phyloP scores from a whole-genome alignment of 2,888 invertebrate species.

The Schrankia costaestrigalis region DNA sequence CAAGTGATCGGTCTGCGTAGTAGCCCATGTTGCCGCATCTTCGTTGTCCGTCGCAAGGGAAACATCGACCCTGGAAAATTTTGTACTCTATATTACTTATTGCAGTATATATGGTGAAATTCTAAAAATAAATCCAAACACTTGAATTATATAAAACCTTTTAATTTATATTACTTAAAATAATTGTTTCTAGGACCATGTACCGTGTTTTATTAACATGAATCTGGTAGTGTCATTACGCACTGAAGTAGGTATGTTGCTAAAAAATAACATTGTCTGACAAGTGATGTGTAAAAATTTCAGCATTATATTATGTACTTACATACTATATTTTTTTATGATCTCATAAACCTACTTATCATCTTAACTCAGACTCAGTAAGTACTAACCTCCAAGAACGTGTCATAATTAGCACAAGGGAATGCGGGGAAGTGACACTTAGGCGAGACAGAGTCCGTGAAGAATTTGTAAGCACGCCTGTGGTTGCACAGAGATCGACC shows the following conservation, averaged over 20 bases:
- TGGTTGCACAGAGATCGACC: slow-evolving; percentile 96
- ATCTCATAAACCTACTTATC: background rate
- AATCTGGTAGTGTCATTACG: too few species aligned
- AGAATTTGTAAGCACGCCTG: slow-evolving; percentile 94
- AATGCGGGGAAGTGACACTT: slow-evolving; percentile 96
- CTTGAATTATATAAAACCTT: too few species aligned
- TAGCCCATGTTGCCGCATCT: slow-evolving; percentile 96
- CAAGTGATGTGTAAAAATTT: too few species aligned
- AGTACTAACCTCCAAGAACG: slow-evolving; percentile 84
- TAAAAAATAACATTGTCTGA: too few species aligned
- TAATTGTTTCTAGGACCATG: too few species aligned
- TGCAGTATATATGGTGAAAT: too few species aligned
- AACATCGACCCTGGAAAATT: slow-evolving; percentile 64
- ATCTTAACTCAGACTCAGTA: background rate
- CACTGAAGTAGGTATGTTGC: too few species aligned
- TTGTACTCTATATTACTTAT: background rate
- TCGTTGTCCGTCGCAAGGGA: slow-evolving; percentile 74
- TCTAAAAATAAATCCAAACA: too few species aligned
- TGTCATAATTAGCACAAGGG: slow-evolving; percentile 91
- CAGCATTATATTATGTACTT: too few species aligned
- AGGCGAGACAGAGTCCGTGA: slow-evolving; percentile 95
- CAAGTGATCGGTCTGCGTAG: slow-evolving; percentile 91
- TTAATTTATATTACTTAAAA: too few species aligned
- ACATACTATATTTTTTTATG: too few species aligned
- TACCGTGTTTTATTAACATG: too few species aligned